Conservation (phyloP, 2,888 invertebrate genomes). For the Meta bourneti region DNA sequence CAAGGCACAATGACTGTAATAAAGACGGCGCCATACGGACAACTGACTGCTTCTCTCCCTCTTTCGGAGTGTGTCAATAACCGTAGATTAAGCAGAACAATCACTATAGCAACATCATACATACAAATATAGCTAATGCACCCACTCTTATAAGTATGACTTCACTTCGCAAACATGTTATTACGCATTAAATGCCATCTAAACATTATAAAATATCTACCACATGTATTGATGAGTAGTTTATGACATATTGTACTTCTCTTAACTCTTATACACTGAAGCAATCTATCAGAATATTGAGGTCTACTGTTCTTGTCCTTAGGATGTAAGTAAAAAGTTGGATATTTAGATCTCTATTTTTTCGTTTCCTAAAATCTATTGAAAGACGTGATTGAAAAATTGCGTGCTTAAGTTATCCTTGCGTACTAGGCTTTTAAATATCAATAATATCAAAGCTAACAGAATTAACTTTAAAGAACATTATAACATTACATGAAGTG, state of each 20-base stretch:
- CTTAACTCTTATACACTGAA: not conserved
- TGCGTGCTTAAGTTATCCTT: too few species aligned
- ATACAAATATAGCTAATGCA: conserved; percentile 54
- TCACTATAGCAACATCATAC: conserved; percentile 61
- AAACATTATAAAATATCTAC: not conserved
- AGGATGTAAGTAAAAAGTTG: too few species aligned
- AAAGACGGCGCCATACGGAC: conserved; percentile 40
- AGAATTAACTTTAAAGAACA: too few species aligned
- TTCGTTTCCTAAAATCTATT: too few species aligned
- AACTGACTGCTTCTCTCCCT: conserved; percentile 6
- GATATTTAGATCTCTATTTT: too few species aligned
- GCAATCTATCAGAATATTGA: too few species aligned
- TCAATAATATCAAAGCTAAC: too few species aligned
- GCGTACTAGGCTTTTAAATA: too few species aligned
- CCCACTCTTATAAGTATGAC: conserved; percentile 39
- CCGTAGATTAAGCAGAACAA: conserved; percentile 21
- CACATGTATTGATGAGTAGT: not conserved
- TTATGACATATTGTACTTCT: not conserved
- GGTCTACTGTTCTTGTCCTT: too few species aligned
- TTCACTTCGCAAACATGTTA: conserved; percentile 45
- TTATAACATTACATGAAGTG: too few species aligned
- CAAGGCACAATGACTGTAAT: conserved; percentile 59
- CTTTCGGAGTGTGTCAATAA: conserved; percentile 43
- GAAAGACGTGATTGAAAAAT: too few species aligned
- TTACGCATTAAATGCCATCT: not conserved